phyloP scores from a whole-genome alignment of 2,888 invertebrate genomes.

The Hedya salicella region DNA sequence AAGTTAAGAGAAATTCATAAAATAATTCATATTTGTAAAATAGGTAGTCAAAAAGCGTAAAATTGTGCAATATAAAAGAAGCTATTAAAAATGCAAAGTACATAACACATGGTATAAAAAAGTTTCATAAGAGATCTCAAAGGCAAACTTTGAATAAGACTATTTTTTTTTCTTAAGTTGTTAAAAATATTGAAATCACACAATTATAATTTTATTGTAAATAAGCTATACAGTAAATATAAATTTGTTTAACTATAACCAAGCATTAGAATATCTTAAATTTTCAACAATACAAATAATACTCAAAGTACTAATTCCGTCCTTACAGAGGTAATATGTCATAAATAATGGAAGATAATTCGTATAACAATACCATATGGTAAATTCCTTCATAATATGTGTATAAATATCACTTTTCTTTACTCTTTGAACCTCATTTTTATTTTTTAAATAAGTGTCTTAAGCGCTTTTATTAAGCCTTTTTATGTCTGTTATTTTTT shows the following conservation, averaged over 20 bases:
- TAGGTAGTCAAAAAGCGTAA: not conserved
- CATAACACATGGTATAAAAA: slow-evolving; percentile 3
- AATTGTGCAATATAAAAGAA: slow-evolving; percentile 8
- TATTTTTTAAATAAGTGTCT: not conserved
- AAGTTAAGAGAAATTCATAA: slow-evolving; percentile 10
- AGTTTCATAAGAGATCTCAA: slow-evolving; percentile 15
- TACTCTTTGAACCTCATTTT: not conserved
- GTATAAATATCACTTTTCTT: not conserved
- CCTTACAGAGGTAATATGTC: slow-evolving; percentile 13
- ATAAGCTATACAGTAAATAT: not conserved
- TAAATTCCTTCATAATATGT: not conserved
- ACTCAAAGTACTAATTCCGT: slow-evolving; percentile 28
- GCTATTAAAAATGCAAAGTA: slow-evolving; percentile 7
- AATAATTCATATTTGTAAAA: slow-evolving; percentile 5
- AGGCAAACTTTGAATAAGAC: not conserved
- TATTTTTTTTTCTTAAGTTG: too few relatives aligned
- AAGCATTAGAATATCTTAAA: slow-evolving; percentile 2
- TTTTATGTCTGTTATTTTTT: too few relatives aligned
- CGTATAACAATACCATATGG: slow-evolving; percentile 19
- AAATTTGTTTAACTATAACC: not conserved
- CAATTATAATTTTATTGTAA: not conserved
- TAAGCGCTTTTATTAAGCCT: too few relatives aligned
- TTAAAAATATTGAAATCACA: not conserved
- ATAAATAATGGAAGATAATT: slow-evolving; percentile 22
- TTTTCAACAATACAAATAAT: not conserved